Conservation (phyloP, 2,797 vertebrate species). For the Cottoperca gobio region DNA sequence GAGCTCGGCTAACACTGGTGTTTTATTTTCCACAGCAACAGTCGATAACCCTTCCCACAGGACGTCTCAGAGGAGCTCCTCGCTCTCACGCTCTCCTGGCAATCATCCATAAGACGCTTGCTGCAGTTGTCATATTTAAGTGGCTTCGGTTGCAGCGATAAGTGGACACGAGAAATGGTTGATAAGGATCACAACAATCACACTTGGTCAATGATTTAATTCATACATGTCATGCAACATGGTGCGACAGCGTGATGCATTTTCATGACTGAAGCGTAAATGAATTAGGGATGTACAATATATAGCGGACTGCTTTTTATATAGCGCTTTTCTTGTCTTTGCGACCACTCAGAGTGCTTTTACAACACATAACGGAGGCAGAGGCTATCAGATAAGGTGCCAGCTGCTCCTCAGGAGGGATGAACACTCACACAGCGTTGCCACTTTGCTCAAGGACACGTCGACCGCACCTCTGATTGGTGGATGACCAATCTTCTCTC, state of each 20-base stretch:
- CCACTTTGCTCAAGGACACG: too few relatives aligned
- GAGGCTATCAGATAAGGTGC: too few relatives aligned
- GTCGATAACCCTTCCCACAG: slow-evolving; percentile 39
- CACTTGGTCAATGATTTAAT: background rate
- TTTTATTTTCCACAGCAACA: slow-evolving; percentile 26
- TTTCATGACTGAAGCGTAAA: background rate
- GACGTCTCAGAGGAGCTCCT: slow-evolving; percentile 15
- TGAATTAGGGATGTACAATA: too few relatives aligned
- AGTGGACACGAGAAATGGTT: slow-evolving; percentile 11
- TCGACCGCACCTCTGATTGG: too few relatives aligned
- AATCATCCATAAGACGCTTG: slow-evolving; percentile 1
- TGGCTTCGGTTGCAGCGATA: slow-evolving; percentile 1
- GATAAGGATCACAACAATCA: background rate
- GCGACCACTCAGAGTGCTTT: too few relatives aligned
- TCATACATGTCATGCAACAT: background rate
- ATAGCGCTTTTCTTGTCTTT: too few relatives aligned
- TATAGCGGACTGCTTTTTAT: too few relatives aligned
- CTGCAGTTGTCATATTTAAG: slow-evolving; percentile 8
- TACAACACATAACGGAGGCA: too few relatives aligned
- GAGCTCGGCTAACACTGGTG: background rate
- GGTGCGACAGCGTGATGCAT: background rate
- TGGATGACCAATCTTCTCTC: too few relatives aligned
- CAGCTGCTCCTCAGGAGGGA: too few relatives aligned
- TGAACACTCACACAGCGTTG: too few relatives aligned
- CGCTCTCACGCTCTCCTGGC: background rate